Percentiles rank a stretch among this genome's conserved stretches.
These are phyloP conservation scores for Hemithea aestivaria DNA, from an alignment of 2,888 invertebrate species.

Conservation along the genomic window DNA sequence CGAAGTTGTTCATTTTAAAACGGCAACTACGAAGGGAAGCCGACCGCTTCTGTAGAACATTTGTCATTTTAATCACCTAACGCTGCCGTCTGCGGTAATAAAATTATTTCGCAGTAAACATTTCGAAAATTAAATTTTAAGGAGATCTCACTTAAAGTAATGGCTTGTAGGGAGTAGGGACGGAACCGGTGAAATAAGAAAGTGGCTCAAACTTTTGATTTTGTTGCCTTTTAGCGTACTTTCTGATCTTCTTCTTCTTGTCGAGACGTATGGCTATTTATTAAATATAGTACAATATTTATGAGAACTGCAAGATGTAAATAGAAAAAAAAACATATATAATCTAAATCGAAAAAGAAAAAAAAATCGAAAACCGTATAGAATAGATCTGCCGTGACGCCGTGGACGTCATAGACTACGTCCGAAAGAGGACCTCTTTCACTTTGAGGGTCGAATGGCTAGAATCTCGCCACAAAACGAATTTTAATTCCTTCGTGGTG, in stretches of 20 bases:
- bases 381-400: too few species aligned
- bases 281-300: too few species aligned
- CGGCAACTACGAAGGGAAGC: constrained; percentile 21
- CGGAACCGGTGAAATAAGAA: constrained; percentile 33
- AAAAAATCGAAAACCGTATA: too few species aligned
- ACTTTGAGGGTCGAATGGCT: too few species aligned
- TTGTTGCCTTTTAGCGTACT: constrained; percentile 8
- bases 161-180: constrained; percentile 34
- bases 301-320: too few species aligned
- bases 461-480: too few species aligned
- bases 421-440: too few species aligned
- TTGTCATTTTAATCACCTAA: constrained; percentile 52
- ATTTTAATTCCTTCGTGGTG: too few species aligned
- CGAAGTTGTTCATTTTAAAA: constrained; percentile 37
- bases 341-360: too few species aligned
- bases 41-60: constrained; percentile 39
- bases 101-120: constrained; percentile 60
- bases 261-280: too few species aligned
- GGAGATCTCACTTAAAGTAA: constrained; percentile 41
- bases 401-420: too few species aligned
- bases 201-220: constrained; percentile 14
- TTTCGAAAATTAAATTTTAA: constrained; percentile 58
- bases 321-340: too few species aligned
- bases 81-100: constrained; percentile 53
- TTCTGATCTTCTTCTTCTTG: background rate